Percentiles rank a stretch among this genome's conserved stretches.
phyloP scores from a whole-genome alignment of 2,113 vertebrate species.

The Genyomyrus donnyi region DNA sequence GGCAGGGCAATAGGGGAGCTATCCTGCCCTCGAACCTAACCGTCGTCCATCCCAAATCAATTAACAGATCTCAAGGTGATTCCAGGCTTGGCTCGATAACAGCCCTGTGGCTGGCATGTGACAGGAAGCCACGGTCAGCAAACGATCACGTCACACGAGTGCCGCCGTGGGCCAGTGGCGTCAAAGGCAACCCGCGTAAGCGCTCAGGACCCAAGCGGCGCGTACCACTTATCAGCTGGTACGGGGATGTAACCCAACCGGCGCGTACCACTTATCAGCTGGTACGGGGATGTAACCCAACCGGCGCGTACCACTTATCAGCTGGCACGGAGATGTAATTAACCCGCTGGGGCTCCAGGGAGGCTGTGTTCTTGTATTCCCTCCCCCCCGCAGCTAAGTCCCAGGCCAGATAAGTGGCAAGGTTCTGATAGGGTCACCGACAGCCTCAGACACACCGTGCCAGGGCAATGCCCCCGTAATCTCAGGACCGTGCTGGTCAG shows the following conservation, averaged over 20 bases:
- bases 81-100: neutral
- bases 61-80: neutral
- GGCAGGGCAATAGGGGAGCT: neutral
- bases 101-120: neutral
- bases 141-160: neutral
- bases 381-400: neutral
- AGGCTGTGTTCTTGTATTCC: neutral
- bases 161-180: neutral
- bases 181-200: neutral
- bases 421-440: neutral
- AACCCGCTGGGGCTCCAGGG: neutral
- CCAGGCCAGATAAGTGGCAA: neutral
- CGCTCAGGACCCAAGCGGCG: neutral
- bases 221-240: neutral
- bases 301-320: neutral
- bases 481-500: neutral
- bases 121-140: neutral
- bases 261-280: neutral
- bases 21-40: neutral
- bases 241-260: neutral
- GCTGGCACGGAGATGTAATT: neutral
- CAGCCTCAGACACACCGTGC: neutral
- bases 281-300: neutral
- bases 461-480: neutral
- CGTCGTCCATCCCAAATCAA: neutral